A percentile compares a stretch with the other conserved stretches of the same genome.
These are phyloP conservation scores for Hylaea fasciaria DNA, from an alignment of 2,888 invertebrate genomes.

Conservation along the genomic window DNA sequence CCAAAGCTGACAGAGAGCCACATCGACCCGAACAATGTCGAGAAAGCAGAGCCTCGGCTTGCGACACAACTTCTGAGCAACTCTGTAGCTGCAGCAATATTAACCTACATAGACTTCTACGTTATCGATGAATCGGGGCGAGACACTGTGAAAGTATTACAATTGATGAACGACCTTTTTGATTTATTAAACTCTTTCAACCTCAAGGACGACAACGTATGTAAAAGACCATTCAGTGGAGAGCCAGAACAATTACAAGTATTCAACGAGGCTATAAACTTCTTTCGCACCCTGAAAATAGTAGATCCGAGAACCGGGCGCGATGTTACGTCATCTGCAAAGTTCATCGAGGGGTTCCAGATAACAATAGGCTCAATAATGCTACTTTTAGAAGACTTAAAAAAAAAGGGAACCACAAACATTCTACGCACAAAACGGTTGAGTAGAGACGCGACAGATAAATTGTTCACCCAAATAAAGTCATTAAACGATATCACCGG, in stretches of 20 bases:
- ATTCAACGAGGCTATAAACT: slow-evolving; percentile 41
- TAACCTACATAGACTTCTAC: slow-evolving; percentile 39
- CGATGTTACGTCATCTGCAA: slow-evolving; percentile 43
- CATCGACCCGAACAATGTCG: slow-evolving; percentile 40
- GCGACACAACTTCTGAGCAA: slow-evolving; percentile 44
- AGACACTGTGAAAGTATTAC: slow-evolving; percentile 41
- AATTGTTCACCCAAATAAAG: slow-evolving; percentile 31
- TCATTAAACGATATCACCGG: slow-evolving; percentile 24
- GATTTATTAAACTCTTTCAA: slow-evolving; percentile 42
- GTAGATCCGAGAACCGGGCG: slow-evolving; percentile 41
- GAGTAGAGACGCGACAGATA: slow-evolving; percentile 25
- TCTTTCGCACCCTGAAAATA: slow-evolving; percentile 47
- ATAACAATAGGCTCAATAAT: slow-evolving; percentile 46
- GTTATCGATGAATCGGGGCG: slow-evolving; percentile 35
- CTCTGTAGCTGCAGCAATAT: slow-evolving; percentile 43
- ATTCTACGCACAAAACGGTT: slow-evolving; percentile 32
- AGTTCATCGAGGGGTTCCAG: slow-evolving; percentile 47
- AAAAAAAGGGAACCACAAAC: slow-evolving; percentile 28
- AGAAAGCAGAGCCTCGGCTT: slow-evolving; percentile 39
- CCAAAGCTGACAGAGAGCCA: slow-evolving; percentile 44
- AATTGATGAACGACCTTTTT: slow-evolving; percentile 42
- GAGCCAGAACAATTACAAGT: slow-evolving; percentile 41
- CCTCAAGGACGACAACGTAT: slow-evolving; percentile 22
- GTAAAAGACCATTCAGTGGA: slow-evolving; percentile 42
- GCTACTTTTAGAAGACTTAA: slow-evolving; percentile 44